These are phyloP conservation scores for Ganaspis sp. DNA, from an alignment of 1,140 invertebrate genomes.

Conservation along the genomic window DNA sequence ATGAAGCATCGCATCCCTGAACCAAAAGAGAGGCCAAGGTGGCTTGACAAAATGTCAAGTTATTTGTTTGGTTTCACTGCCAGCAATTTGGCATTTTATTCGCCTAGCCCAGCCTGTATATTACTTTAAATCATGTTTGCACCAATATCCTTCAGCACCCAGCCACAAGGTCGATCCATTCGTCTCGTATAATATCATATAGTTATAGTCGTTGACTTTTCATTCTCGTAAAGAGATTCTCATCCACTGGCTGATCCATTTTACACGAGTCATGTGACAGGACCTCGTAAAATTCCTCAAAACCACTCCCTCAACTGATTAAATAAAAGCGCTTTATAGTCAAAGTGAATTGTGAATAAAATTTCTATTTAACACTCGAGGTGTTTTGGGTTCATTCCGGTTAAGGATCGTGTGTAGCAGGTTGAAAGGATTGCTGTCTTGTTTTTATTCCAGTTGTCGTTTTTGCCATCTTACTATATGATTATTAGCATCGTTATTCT, in stretches of 20 bases:
- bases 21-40: slow-evolving; percentile 43
- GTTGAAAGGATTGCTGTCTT: too few relatives aligned
- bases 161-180: slow-evolving; percentile 36
- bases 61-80: slow-evolving; percentile 62
- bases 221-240: slow-evolving; percentile 59
- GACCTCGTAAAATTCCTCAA: too few relatives aligned
- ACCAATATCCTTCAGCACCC: slow-evolving; percentile 55
- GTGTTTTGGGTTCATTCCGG: too few relatives aligned
- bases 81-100: slow-evolving; percentile 63
- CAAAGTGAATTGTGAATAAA: too few relatives aligned
- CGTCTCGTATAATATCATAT: slow-evolving; percentile 33
- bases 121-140: slow-evolving; percentile 71
- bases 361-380: too few relatives aligned
- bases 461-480: too few relatives aligned
- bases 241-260: not conserved
- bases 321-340: too few relatives aligned
- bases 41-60: slow-evolving; percentile 61
- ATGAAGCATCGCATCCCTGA: slow-evolving; percentile 13
- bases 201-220: slow-evolving; percentile 41
- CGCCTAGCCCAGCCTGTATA: slow-evolving; percentile 55
- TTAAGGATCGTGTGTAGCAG: too few relatives aligned
- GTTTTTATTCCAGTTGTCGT: too few relatives aligned
- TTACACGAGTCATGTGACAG: too few relatives aligned
- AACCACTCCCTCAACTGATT: too few relatives aligned
- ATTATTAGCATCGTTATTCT: too few relatives aligned